A percentile compares a stretch with the other conserved stretches of the same genome.
phyloP scores from a whole-genome alignment of 2,797 vertebrate genomes.

The Bovichtus variegatus region DNA sequence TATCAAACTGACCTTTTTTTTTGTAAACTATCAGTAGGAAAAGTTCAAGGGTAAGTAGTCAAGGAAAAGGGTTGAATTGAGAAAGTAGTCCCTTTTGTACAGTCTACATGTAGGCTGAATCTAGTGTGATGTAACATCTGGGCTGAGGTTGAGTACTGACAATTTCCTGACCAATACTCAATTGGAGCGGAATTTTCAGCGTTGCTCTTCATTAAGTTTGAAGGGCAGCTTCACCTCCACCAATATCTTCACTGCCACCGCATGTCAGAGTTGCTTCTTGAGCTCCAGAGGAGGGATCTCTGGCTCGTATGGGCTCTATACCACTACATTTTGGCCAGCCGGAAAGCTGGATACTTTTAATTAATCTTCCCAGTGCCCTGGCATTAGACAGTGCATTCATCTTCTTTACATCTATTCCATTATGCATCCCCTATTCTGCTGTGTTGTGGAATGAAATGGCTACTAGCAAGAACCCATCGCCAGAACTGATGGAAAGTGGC shows the following conservation, averaged over 20 bases:
- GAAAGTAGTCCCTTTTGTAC: background rate
- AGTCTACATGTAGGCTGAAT: slow-evolving; percentile 3
- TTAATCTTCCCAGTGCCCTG: slow-evolving; percentile 75
- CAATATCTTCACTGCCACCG: background rate
- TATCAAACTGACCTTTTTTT: background rate
- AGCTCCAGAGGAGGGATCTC: slow-evolving; percentile 39
- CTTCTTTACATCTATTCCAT: slow-evolving; percentile 82
- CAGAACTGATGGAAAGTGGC: slow-evolving; percentile 82
- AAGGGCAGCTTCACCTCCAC: slow-evolving; percentile 20
- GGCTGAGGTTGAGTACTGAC: background rate
- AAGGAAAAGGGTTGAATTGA: background rate
- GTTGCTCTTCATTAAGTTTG: slow-evolving; percentile 11
- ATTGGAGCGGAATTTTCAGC: background rate
- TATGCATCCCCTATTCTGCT: slow-evolving; percentile 78
- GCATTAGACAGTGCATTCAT: slow-evolving; percentile 79
- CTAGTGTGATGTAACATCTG: background rate
- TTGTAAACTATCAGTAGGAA: background rate
- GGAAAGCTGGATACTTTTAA: slow-evolving; percentile 66
- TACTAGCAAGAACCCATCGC: slow-evolving; percentile 78
- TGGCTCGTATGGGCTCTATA: slow-evolving; percentile 60
- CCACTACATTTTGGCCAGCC: slow-evolving; percentile 55
- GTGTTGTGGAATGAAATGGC: slow-evolving; percentile 83
- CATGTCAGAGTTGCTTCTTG: slow-evolving; percentile 13
- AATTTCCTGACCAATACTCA: slow-evolving; percentile 6
- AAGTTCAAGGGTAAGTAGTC: background rate